Evolutionary conservation across 2,888 invertebrate genomes (phyloP), one percentile per base, ranked within the genome.

Genomic region (Drosophila longiperda): DNA sequence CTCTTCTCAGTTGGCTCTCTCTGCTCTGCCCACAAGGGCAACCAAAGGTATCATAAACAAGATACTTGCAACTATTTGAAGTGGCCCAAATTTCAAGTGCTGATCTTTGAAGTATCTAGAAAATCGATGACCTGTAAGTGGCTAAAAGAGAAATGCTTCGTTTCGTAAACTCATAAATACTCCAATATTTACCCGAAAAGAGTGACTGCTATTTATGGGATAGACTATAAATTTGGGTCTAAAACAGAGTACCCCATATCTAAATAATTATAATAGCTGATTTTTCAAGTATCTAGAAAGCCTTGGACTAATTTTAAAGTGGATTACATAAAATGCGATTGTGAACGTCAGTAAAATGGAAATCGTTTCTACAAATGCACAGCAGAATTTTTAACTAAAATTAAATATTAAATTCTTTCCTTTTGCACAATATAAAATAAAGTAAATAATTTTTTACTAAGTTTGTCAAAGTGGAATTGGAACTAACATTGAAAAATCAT

Each of bases 41-140:
- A 57, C 17, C 36, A 23, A 20, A 54, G 66, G 48, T 60, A 67
- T 54, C 33, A 29, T 69, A 66, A 59, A 68, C 33, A 66, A 48
- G 50, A 54, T 3, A 45, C 42, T 48, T 53, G 36, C 20, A 23
- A 33, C 11, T 4, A 12, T 42, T 36, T 20, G n/a, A 73, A 73
- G 73, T 67, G 73, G 32, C 40, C 48, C 17, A 26, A 65, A 12
- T 70, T 69, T 23, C 23, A 48, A 70, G 58, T 62, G 45, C 42
- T 42, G 26, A 45, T 38, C n/a, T 50, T 34, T 40, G 40, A 42
- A 72, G 49, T 40, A 9, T 42, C 48, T 29, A 15, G n/a, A 34
- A 64, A 40, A 38, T 8, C 29, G 5, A 7, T 29, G 48, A 36
- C 12, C 5, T 12, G 15, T 12, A 55, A 50, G 17, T 64, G 48